Conservation (phyloP, 2,888 invertebrate species). For the Pecten maximus region DNA sequence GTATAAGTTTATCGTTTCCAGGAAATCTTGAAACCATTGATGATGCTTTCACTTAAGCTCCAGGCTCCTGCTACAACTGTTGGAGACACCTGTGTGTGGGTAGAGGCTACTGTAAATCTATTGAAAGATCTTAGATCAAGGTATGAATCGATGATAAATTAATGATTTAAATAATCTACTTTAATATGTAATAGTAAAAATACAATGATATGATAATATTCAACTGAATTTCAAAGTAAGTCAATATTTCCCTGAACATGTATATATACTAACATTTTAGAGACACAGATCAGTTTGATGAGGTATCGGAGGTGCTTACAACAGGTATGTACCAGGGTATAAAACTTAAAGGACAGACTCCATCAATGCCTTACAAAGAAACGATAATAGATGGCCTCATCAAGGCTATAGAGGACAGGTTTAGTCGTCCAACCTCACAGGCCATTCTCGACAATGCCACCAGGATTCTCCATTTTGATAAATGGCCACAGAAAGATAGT, state of each 20-base stretch:
- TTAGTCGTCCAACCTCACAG: background rate
- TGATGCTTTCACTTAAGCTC: constrained; percentile 19
- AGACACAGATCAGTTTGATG: background rate
- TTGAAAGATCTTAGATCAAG: constrained; percentile 3
- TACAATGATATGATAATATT: too few relatives aligned
- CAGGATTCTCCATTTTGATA: background rate
- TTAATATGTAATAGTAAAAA: background rate
- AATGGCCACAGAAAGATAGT: background rate
- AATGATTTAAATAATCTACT: background rate
- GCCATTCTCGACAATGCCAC: background rate
- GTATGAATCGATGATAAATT: background rate
- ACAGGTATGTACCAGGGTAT: constrained; percentile 41
- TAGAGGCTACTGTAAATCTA: background rate
- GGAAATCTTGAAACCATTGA: constrained; percentile 30
- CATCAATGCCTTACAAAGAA: constrained; percentile 44
- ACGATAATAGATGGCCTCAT: constrained; percentile 40
- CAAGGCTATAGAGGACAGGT: constrained; percentile 39
- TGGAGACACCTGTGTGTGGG: background rate
- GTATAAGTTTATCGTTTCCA: background rate
- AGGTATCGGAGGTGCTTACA: constrained; percentile 17
- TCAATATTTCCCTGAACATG: background rate
- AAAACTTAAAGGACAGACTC: constrained; percentile 42
- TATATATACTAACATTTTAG: background rate
- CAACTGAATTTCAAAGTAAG: background rate
- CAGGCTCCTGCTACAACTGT: constrained; percentile 7